phyloP scores from a whole-genome alignment of 1,140 invertebrate genomes.

The Popillia japonica region DNA sequence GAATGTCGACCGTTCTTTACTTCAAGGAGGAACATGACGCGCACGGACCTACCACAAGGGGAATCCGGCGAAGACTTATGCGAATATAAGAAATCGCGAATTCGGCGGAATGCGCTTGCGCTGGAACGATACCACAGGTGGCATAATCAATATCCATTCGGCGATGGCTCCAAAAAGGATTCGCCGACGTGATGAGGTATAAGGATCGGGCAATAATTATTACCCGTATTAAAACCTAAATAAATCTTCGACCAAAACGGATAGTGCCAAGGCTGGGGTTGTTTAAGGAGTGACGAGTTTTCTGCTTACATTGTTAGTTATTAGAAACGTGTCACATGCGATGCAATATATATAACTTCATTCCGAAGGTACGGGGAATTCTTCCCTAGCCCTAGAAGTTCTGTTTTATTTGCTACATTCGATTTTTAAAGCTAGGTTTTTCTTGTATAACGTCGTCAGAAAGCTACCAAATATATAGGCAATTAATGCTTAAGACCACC shows the following conservation, averaged over 20 bases:
- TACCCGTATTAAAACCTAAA: background rate
- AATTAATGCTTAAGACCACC: too few species aligned
- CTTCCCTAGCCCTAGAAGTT: too few species aligned
- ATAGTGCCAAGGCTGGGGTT: background rate
- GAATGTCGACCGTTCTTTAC: background rate
- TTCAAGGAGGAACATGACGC: slow-evolving; percentile 6
- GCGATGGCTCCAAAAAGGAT: background rate
- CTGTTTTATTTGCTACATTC: too few species aligned
- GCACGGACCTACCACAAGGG: slow-evolving; percentile 24
- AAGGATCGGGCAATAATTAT: background rate
- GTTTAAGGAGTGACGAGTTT: background rate
- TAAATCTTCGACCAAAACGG: background rate
- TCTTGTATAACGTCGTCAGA: too few species aligned
- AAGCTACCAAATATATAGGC: too few species aligned
- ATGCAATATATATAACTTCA: too few species aligned
- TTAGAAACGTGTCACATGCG: too few species aligned
- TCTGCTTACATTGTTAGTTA: too few species aligned
- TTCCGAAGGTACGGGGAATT: too few species aligned
- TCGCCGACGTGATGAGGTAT: background rate
- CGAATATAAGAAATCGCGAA: slow-evolving; percentile 21
- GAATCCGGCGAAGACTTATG: slow-evolving; percentile 27
- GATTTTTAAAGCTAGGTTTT: too few species aligned
- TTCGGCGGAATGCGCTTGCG: background rate
- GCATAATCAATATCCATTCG: slow-evolving; percentile 32
- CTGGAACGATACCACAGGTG: slow-evolving; percentile 17